Base-by-base conservation (phyloP, 2,113 vertebrate species). In the Erythrocebus patas region DNA sequence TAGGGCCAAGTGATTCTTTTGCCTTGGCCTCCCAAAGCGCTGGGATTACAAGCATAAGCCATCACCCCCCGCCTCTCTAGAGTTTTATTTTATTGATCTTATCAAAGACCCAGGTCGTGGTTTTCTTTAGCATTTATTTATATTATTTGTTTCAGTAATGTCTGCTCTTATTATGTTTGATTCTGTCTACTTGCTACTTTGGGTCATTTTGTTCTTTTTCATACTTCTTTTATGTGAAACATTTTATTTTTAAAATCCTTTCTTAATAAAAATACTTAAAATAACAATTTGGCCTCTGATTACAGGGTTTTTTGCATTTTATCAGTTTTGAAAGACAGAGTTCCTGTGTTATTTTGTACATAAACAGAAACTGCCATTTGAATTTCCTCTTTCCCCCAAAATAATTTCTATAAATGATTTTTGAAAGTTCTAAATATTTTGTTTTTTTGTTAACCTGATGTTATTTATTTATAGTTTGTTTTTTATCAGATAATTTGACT, bases 21-120 rank as follows among this genome's bases (percentile, higher is more conserved):
- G 61, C 61, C 61, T 64, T 32, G 27, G 61, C 61, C 61, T 30
- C 61, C 27, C 5, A 64, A 64, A 64, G 61, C 14, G 61, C 27
- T 64, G 61, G 61, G 27, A 64, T 64, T 61, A 64, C 61, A 64
- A 12, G 27, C 0, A 5, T 64, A 30, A 64, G 61, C 61, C 61
- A 32, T 27, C 30, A 32, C 13, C 2, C 5, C 61, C 61, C 1
- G 27, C 27, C 18, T 89, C 6, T 84, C 64, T 92, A 38, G 40
- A 90, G 45, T 95, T 97, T 85, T 82, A 86, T 50, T 90, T 80
- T 76, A 76, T 78, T 55, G 48, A 75, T 61, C 48, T 86, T 78
- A 72, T 72, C 72, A 76, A 89, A 95, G 20, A 75, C 38, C 6
- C 25, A 81, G 87, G 35, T 59, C 8, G 4, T 23, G 14, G 25